Conservation (phyloP, 2,888 invertebrate genomes). For the Nemapogon koenigi region DNA sequence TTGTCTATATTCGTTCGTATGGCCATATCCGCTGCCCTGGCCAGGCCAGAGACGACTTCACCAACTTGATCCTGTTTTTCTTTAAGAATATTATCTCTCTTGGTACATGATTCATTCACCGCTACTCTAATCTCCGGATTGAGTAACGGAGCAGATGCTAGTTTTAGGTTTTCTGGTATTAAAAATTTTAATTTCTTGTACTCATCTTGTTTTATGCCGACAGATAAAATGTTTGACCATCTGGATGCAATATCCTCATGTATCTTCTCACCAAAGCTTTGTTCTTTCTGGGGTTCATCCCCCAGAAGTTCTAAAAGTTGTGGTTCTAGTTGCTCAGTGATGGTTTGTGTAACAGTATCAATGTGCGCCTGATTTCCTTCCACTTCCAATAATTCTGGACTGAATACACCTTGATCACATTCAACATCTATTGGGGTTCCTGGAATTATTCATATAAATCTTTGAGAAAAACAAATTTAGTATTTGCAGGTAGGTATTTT, state of each 20-base stretch:
- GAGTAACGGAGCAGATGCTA: slow-evolving; percentile 2
- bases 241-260: slow-evolving; percentile 10
- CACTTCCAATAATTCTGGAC: no score
- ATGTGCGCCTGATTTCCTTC: no score
- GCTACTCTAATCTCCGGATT: slow-evolving; percentile 8
- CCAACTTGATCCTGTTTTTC: slow-evolving; percentile 6
- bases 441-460: no score
- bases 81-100: slow-evolving; percentile 5
- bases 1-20: not conserved
- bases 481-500: no score
- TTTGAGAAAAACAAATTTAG: no score
- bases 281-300: slow-evolving; percentile 4
- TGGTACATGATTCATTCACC: not conserved
- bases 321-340: not conserved
- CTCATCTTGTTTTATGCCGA: slow-evolving; percentile 3
- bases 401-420: no score
- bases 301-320: slow-evolving; percentile 3
- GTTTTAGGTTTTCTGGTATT: slow-evolving; percentile 4
- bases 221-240: slow-evolving; percentile 5
- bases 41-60: not conserved
- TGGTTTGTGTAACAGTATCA: not conserved
- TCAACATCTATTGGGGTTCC: no score
- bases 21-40: slow-evolving; percentile 4
- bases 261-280: not conserved
- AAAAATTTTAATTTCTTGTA: not conserved